These are phyloP conservation scores for Larimichthys crocea DNA, from an alignment of 2,113 vertebrate species.

Conservation along the genomic window DNA sequence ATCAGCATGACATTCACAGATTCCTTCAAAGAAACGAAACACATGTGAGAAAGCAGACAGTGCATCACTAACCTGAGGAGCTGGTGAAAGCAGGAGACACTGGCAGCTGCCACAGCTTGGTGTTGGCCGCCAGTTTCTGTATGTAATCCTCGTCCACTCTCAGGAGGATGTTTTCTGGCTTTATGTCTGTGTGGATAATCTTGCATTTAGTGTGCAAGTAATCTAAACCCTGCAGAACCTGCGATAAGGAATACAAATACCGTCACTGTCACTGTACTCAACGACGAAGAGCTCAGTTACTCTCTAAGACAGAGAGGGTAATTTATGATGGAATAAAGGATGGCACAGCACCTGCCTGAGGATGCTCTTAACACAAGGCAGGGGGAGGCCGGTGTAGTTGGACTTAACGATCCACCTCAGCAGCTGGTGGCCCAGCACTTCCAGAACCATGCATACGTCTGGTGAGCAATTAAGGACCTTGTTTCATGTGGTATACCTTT, in stretches of 20 bases:
- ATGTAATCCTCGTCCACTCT: conserved; percentile 92
- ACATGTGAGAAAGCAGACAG: background rate
- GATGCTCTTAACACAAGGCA: conserved; percentile 94
- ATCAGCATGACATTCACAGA: background rate
- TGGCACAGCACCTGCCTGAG: conserved; percentile 89
- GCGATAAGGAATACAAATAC: conserved; percentile 20
- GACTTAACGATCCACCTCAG: conserved; percentile 97
- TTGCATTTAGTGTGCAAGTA: conserved; percentile 97
- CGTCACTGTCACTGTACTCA: conserved; percentile 18
- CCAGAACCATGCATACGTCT: conserved; percentile 99
- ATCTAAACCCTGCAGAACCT: conserved; percentile 97
- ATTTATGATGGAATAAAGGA: background rate
- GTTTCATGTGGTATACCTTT: background rate
- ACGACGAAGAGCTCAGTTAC: background rate
- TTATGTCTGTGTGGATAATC: conserved; percentile 97
- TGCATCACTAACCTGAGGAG: conserved; percentile 84
- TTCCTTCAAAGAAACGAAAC: background rate
- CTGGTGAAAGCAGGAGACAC: conserved; percentile 86
- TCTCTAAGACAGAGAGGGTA: background rate
- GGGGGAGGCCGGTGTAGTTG: conserved; percentile 95
- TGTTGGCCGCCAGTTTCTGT: conserved; percentile 90
- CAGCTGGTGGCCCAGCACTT: conserved; percentile 95
- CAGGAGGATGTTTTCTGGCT: conserved; percentile 96
- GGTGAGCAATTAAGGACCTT: conserved; percentile 48
- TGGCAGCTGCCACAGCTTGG: conserved; percentile 92